These are phyloP conservation scores for Sebastes kiyomatsui DNA, from an alignment of 2,797 vertebrate species.

Conservation along the genomic window DNA sequence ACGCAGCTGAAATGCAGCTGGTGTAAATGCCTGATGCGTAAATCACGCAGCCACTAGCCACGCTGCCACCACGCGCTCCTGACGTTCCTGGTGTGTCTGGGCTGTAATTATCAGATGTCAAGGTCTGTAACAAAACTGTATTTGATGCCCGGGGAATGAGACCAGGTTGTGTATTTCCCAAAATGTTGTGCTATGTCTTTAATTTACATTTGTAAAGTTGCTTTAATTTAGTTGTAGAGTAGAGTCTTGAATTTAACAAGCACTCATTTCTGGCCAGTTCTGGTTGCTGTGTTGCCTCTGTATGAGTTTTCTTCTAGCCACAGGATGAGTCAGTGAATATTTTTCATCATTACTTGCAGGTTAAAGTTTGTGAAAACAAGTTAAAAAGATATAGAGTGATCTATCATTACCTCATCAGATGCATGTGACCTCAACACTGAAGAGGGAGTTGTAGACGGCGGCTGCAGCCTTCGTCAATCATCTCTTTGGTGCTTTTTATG, in stretches of 20 bases:
- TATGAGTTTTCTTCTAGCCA: neutral
- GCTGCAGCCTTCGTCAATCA: slow-evolving; percentile 37
- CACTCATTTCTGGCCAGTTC: neutral
- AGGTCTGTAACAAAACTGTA: neutral
- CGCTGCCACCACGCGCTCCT: too few relatives aligned
- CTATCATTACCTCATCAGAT: slow-evolving; percentile 8
- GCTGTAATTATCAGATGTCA: too few relatives aligned
- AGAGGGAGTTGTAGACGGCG: neutral
- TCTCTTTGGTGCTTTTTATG: slow-evolving; percentile 20
- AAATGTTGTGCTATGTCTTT: neutral
- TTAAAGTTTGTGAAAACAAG: neutral
- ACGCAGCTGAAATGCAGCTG: too few relatives aligned
- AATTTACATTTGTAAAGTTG: neutral
- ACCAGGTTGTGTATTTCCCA: neutral
- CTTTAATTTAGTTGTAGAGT: neutral
- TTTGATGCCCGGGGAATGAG: neutral
- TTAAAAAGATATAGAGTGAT: neutral
- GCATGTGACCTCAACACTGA: slow-evolving; percentile 1
- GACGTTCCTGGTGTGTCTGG: too few relatives aligned
- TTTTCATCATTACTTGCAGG: neutral
- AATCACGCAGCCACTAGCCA: too few relatives aligned
- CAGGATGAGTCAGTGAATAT: neutral
- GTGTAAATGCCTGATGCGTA: too few relatives aligned
- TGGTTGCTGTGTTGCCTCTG: neutral
- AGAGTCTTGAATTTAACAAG: too few relatives aligned